These are phyloP conservation scores for Archaeoteleia sp. DNA, from an alignment of 2,888 invertebrate species.

Conservation along the genomic window DNA sequence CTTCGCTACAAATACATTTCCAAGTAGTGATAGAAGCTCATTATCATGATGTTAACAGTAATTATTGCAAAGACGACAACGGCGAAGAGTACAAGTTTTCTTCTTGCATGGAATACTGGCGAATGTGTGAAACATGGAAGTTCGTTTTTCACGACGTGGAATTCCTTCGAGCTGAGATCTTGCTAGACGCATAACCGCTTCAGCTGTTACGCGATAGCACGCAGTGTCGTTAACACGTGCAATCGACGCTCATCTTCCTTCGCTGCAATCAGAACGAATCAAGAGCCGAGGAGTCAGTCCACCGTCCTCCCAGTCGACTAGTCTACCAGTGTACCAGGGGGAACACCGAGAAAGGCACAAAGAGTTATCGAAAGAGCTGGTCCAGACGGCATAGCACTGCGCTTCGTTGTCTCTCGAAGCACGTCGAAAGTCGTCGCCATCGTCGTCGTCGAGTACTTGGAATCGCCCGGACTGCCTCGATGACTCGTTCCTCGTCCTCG, in stretches of 20 bases:
- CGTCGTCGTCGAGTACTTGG: constrained; percentile 61
- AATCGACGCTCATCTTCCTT: constrained; percentile 35
- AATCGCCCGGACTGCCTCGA: constrained; percentile 68
- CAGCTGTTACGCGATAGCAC: constrained; percentile 35
- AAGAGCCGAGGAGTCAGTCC: constrained; percentile 1
- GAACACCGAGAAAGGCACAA: constrained; percentile 52
- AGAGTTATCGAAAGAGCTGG: constrained; percentile 62
- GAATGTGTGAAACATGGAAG: constrained; percentile 50
- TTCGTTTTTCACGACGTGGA: constrained; percentile 37
- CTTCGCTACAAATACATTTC: constrained; percentile 22
- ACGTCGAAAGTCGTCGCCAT: constrained; percentile 64
- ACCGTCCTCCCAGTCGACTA: background rate
- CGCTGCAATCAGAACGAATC: constrained; percentile 4
- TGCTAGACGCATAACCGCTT: constrained; percentile 19
- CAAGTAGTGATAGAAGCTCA: constrained; percentile 36
- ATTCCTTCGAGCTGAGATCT: constrained; percentile 30
- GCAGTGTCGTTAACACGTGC: constrained; percentile 53
- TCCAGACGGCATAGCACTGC: constrained; percentile 64
- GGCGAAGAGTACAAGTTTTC: constrained; percentile 46
- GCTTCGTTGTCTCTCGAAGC: constrained; percentile 72
- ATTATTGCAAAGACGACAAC: constrained; percentile 48
- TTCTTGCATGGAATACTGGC: constrained; percentile 35
- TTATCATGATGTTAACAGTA: constrained; percentile 53
- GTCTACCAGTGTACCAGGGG: constrained; percentile 10
- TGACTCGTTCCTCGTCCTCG: constrained; percentile 67